These are phyloP conservation scores for Pemphigus obesinymphae DNA, from an alignment of 1,140 invertebrate genomes.

Conservation along the genomic window DNA sequence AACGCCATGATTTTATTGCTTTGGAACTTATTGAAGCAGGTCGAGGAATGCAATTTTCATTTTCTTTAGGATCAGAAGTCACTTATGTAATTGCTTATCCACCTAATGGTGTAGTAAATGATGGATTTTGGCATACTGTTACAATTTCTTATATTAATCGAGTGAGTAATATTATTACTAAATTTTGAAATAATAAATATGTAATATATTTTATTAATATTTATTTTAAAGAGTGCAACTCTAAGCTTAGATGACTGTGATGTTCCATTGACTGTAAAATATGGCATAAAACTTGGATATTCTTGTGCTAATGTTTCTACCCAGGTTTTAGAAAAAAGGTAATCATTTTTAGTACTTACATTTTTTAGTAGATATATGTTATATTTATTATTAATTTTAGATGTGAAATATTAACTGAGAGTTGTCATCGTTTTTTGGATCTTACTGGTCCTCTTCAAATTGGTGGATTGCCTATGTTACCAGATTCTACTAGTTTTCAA, in stretches of 20 bases:
- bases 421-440: slow-evolving; percentile 92
- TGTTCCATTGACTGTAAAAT: slow-evolving; percentile 70
- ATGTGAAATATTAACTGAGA: slow-evolving; percentile 80
- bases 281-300: slow-evolving; percentile 66
- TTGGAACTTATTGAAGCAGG: slow-evolving; percentile 71
- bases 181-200: not conserved
- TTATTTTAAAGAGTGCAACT: slow-evolving; percentile 66
- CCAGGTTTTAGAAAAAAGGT: slow-evolving; percentile 61
- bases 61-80: slow-evolving; percentile 76
- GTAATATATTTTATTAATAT: not conserved
- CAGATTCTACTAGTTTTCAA: slow-evolving; percentile 67
- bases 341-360: not conserved
- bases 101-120: slow-evolving; percentile 66
- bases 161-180: slow-evolving; percentile 52
- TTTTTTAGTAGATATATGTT: not conserved
- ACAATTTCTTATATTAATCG: slow-evolving; percentile 82
- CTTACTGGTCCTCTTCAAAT: slow-evolving; percentile 91
- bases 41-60: slow-evolving; percentile 77
- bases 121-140: slow-evolving; percentile 92
- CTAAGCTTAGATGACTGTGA: slow-evolving; percentile 89
- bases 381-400: slow-evolving; percentile 49
- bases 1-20: slow-evolving; percentile 90
- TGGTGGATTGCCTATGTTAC: slow-evolving; percentile 82
- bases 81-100: slow-evolving; percentile 66
- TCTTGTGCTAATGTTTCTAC: slow-evolving; percentile 76